Evolutionary conservation across 1,140 invertebrate genomes (phyloP).

Genomic region (roundworm (Caenorhabditis elegans)): WBcel235 BX284603.4:4819501-4820000

Average conservation of each 20-base stretch:
- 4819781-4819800: conserved; percentile 40
- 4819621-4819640: neutral
- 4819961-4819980: too few relatives aligned
- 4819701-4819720: conserved; percentile 50
- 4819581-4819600: conserved; percentile 16
- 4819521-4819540: conserved; percentile 26
- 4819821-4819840: neutral
- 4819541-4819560: conserved; percentile 44
- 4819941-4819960: too few relatives aligned
- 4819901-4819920: neutral
- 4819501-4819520: conserved; percentile 51
- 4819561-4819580: neutral
- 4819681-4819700: conserved; percentile 53
- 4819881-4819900: conserved; percentile 10
- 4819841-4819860: too few relatives aligned
- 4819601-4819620: conserved; percentile 36
- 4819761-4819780: conserved; percentile 35
- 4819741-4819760: conserved; percentile 50
- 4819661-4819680: conserved; percentile 8
- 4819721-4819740: conserved; percentile 51
- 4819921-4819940: neutral
- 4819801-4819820: conserved; percentile 43
- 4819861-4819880: conserved; percentile 21
- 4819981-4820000: too few relatives aligned
- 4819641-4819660: too few relatives aligned